phyloP scores from a whole-genome alignment of 1,140 invertebrate genomes.

The Proales similis region DNA sequence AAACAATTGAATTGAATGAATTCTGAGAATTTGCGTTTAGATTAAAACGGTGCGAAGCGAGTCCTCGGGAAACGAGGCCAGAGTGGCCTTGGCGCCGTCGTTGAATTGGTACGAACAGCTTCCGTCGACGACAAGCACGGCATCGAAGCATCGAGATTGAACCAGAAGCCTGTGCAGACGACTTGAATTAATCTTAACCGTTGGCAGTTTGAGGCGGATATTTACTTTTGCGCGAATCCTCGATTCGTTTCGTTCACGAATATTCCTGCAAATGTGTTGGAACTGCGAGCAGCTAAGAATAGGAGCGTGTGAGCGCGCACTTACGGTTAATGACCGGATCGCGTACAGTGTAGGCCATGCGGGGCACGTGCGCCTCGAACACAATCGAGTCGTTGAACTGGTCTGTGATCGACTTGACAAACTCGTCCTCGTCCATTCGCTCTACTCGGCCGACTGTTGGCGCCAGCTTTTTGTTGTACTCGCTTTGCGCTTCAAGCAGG shows the following conservation, averaged over 20 bases:
- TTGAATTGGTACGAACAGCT: constrained; percentile 88
- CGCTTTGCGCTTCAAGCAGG: neutral
- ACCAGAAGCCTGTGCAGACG: constrained; percentile 61
- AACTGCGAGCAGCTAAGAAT: neutral
- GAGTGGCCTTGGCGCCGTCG: constrained; percentile 74
- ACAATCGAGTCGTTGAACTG: constrained; percentile 74
- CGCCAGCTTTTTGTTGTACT: constrained; percentile 2
- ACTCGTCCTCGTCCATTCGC: constrained; percentile 54
- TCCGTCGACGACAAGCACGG: constrained; percentile 88
- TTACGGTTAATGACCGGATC: constrained; percentile 66
- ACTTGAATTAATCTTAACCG: neutral
- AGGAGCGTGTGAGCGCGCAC: neutral
- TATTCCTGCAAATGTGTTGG: constrained; percentile 43
- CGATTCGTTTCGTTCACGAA: constrained; percentile 49
- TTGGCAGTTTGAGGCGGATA: constrained; percentile 4
- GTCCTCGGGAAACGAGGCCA: constrained; percentile 78
- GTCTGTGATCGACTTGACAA: constrained; percentile 62
- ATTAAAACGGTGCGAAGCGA: constrained; percentile 68
- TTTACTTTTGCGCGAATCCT: constrained; percentile 55
- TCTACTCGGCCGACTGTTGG: too few relatives aligned
- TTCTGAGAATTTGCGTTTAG: constrained; percentile 39
- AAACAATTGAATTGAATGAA: too few relatives aligned
- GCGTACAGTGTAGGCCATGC: constrained; percentile 77
- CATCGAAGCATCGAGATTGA: constrained; percentile 83
- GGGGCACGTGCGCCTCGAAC: constrained; percentile 66